These are phyloP conservation scores for Zaprionus nigranus DNA, from an alignment of 1,140 invertebrate genomes.

Conservation along the genomic window DNA sequence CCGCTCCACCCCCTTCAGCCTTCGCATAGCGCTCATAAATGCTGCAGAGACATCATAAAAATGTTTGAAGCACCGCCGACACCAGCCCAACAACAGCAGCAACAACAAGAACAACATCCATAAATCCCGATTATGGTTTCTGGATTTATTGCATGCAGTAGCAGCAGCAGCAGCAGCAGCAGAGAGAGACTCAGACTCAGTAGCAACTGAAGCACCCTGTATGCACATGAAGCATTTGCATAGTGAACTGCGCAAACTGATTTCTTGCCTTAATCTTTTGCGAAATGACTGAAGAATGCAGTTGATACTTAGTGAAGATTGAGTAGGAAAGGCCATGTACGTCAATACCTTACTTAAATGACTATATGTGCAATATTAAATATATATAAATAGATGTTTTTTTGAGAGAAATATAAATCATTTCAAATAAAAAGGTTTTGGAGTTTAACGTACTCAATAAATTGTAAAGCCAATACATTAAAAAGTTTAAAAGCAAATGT, in stretches of 20 bases:
- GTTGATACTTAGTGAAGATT: no score
- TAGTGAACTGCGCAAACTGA: background rate
- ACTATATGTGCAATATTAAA: no score
- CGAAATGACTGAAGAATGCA: no score
- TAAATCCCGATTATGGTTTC: conserved; percentile 83
- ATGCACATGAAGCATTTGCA: background rate
- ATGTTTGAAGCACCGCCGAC: conserved; percentile 77
- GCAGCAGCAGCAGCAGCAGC: background rate
- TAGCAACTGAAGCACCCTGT: conserved; percentile 27
- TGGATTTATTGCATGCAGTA: conserved; percentile 72
- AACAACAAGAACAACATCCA: conserved; percentile 61
- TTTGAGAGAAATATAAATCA: no score
- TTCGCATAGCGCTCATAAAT: conserved; percentile 65
- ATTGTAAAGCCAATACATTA: no score
- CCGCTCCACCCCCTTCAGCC: conserved; percentile 5
- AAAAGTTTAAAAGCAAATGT: no score
- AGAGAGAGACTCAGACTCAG: conserved; percentile 27
- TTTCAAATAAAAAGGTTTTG: no score
- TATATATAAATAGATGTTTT: no score
- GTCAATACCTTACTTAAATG: no score
- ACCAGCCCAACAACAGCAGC: conserved; percentile 39
- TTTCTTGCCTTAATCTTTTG: background rate
- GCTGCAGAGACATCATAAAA: conserved; percentile 83
- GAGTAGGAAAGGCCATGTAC: no score
- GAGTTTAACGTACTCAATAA: no score